Evolutionary conservation across 2,888 invertebrate genomes (phyloP).

Genomic region (Dynastes maya): DNA sequence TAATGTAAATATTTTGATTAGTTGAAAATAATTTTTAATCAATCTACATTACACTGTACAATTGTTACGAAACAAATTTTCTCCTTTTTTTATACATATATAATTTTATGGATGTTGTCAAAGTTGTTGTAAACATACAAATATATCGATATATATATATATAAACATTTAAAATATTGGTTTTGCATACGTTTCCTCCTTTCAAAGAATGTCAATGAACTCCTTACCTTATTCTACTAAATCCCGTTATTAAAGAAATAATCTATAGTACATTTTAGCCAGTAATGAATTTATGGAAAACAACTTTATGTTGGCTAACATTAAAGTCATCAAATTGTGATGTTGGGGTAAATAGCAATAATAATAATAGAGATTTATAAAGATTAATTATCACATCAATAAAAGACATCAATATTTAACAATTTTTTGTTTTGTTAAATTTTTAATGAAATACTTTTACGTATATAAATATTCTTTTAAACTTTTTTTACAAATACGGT

Average conservation of each 20-base stretch:
- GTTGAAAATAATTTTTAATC: too few relatives aligned
- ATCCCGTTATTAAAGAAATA: too few relatives aligned
- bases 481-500: too few relatives aligned
- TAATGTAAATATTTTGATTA: neutral
- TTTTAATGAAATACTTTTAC: neutral
- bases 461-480: too few relatives aligned
- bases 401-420: neutral
- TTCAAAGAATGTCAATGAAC: too few relatives aligned
- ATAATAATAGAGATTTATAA: neutral
- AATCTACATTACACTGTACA: neutral
- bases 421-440: neutral
- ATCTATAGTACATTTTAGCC: neutral
- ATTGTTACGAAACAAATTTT: constrained; percentile 41
- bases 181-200: neutral
- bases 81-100: constrained; percentile 17
- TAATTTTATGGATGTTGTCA: constrained; percentile 52
- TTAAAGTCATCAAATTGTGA: neutral
- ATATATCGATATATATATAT: constrained; percentile 47
- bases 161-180: constrained; percentile 31
- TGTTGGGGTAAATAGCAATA: too few relatives aligned
- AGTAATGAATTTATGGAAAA: too few relatives aligned
- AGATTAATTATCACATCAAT: constrained; percentile 16
- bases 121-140: constrained; percentile 52
- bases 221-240: too few relatives aligned
- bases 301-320: too few relatives aligned